Conservation (phyloP, 2,113 vertebrate species). For the human (Homo sapiens) region GRCh38 chr7:111996001-111996500, state of each 20-base stretch:
- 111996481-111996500: not conserved
- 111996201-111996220: not conserved
- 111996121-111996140: not conserved
- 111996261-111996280: conserved; percentile 28
- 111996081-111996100: not conserved
- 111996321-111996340: conserved; percentile 35
- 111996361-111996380: not conserved
- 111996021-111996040: conserved; percentile 1
- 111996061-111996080: not conserved
- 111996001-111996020: conserved; percentile 23
- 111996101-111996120: conserved; percentile 2
- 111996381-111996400: not conserved
- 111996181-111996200: not conserved
- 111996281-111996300: conserved; percentile 19
- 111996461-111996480: not conserved
- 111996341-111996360: not conserved
- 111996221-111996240: not conserved
- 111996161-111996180: not conserved
- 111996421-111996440: not conserved
- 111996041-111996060: not conserved
- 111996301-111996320: not conserved
- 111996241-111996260: not conserved
- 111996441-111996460: not conserved
- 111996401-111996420: not conserved
- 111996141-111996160: not conserved